Evolutionary conservation across 2,113 vertebrate genomes (phyloP), one percentile per base, ranked within the genome.

Genomic region (Passer montanus): DNA sequence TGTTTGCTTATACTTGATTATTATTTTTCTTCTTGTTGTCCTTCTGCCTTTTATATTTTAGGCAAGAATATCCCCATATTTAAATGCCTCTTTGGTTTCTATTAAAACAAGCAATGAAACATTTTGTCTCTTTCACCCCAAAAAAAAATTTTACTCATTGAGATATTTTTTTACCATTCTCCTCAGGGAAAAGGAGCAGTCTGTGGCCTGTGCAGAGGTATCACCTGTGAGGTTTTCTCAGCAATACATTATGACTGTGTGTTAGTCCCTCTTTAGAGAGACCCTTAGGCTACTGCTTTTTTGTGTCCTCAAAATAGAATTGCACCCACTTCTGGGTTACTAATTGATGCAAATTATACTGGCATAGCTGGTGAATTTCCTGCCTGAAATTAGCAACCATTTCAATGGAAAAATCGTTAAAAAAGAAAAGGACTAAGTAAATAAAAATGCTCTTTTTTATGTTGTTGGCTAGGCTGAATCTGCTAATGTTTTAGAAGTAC

Each of bases 281-380:
- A 91, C 35, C 89, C 70, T 67, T 73, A 76, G 70, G 72, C 88
- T 78, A 67, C 31, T 64, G 67, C 52, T 94, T 79, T 95, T 96
- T 77, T 35, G 37, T 62, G 43, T 6, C 39, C 90, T 79, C 91
- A 60, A 89, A 95, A 87, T 43, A 95, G 64, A 94, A 92, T 67
- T 91, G 50, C 76, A 75, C 49, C 81, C 68, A 67, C 64, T 87
- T 93, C 87, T 89, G 73, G 64, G 62, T 93, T 88, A 79, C 91
- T 95, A 95, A 97, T 73, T 94, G 91, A 81, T 89, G 93, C 74
- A 93, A 94, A 95, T 94, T 90, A 73, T 60, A 74, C 87, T 74
- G 74, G 73, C 53, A 60, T 84, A 89, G 56, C 62, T 84, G 53
- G 37, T 91, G 69, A 89, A 46, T 89, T 66, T 93, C 35, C 73